Percentiles rank a stretch among this genome's conserved stretches.
Evolutionary conservation across 2,888 invertebrate genomes (phyloP).

Genomic region (Plusia festucae): DNA sequence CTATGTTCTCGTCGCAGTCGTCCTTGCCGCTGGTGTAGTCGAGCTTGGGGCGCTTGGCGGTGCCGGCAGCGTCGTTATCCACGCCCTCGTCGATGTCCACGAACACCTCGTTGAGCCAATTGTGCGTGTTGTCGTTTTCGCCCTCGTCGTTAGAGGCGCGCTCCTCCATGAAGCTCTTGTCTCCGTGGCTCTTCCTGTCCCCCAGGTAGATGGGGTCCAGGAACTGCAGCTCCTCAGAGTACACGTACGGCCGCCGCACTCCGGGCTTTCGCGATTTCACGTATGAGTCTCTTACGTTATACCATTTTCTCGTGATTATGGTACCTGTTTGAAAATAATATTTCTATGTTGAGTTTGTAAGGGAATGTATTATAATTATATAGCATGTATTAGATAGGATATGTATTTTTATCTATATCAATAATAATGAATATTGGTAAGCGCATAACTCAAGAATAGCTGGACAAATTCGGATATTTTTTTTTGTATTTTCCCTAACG

Average conservation of each 20-base stretch:
- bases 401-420: too few relatives aligned
- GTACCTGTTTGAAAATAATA: conserved; percentile 58
- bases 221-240: conserved; percentile 69
- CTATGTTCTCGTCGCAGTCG: conserved; percentile 61
- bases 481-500: too few relatives aligned
- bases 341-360: background rate
- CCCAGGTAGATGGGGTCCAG: conserved; percentile 60
- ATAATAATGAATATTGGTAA: too few relatives aligned
- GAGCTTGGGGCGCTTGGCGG: conserved; percentile 58
- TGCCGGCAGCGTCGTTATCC: conserved; percentile 29
- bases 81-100: conserved; percentile 64
- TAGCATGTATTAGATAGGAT: too few relatives aligned
- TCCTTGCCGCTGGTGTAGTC: conserved; percentile 53
- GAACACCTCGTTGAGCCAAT: conserved; percentile 69
- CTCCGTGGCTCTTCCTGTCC: conserved; percentile 36
- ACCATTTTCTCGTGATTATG: conserved; percentile 72
- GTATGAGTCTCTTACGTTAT: conserved; percentile 71
- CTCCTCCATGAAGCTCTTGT: conserved; percentile 50
- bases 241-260: conserved; percentile 66
- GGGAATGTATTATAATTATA: too few relatives aligned
- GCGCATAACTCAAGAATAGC: too few relatives aligned
- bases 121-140: conserved; percentile 60
- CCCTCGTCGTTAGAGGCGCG: conserved; percentile 53
- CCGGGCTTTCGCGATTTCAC: conserved; percentile 68
- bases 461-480: too few relatives aligned